phyloP scores from a whole-genome alignment of 2,888 invertebrate genomes.

The Drosophila leonis region DNA sequence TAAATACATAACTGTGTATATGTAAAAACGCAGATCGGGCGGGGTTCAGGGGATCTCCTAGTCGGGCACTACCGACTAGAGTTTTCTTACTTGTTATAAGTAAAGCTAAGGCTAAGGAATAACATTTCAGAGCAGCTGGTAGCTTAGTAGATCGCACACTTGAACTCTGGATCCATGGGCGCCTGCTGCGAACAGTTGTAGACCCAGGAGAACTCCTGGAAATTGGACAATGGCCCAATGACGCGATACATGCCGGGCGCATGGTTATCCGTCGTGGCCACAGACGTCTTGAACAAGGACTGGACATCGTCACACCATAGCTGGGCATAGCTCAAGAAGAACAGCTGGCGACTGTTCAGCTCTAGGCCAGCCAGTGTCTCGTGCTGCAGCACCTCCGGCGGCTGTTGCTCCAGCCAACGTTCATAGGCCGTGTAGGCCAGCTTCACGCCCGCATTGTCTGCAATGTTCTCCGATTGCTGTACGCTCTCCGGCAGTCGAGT shows the following conservation, averaged over 20 bases:
- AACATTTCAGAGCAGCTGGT: neutral
- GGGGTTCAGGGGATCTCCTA: too few relatives aligned
- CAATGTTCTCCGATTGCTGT: conserved; percentile 81
- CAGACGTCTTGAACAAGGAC: conserved; percentile 45
- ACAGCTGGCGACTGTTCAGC: conserved; percentile 75
- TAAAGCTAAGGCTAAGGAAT: neutral
- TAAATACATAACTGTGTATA: too few relatives aligned
- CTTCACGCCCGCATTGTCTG: conserved; percentile 83
- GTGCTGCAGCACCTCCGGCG: conserved; percentile 42
- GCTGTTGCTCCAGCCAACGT: conserved; percentile 68
- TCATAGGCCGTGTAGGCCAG: conserved; percentile 82
- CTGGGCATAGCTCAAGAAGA: conserved; percentile 82
- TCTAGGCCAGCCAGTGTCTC: conserved; percentile 70
- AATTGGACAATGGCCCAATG: conserved; percentile 81
- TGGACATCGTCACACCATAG: conserved; percentile 81
- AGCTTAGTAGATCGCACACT: conserved; percentile 81
- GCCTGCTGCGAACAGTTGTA: conserved; percentile 76
- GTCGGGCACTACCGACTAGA: too few relatives aligned
- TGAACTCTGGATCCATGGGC: conserved; percentile 82
- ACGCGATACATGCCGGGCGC: conserved; percentile 79
- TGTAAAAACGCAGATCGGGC: too few relatives aligned
- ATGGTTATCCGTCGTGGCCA: conserved; percentile 58
- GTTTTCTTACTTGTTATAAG: conserved; percentile 5
- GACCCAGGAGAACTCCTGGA: conserved; percentile 82
- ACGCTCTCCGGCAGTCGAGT: conserved; percentile 55